Conservation (phyloP, 2,797 vertebrate genomes). For the Gymnopithys bicolor region DNA sequence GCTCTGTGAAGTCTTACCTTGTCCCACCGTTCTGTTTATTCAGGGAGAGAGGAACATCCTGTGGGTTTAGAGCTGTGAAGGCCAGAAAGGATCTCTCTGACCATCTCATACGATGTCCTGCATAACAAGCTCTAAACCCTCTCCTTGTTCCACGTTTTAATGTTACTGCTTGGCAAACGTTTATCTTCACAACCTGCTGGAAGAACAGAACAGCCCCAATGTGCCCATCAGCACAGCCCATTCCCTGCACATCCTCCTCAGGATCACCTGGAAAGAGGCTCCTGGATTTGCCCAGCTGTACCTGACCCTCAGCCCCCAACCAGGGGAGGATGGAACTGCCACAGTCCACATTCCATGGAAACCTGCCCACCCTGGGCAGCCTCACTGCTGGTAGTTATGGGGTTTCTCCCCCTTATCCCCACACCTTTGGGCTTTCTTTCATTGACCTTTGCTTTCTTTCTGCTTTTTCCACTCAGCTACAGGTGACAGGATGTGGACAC, state of each 20-base stretch:
- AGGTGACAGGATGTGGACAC: neutral
- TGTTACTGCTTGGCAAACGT: neutral
- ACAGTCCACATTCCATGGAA: neutral
- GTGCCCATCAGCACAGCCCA: neutral
- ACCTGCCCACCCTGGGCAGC: neutral
- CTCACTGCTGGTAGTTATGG: neutral
- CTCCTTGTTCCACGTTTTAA: neutral
- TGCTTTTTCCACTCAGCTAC: neutral
- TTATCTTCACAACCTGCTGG: neutral
- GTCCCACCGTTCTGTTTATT: neutral
- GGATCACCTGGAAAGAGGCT: neutral
- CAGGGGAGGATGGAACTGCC: neutral
- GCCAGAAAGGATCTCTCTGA: neutral
- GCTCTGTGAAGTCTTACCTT: neutral
- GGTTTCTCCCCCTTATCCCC: neutral
- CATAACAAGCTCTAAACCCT: neutral
- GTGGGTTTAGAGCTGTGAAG: neutral
- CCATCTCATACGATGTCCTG: fast-evolving
- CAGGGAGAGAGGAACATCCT: neutral
- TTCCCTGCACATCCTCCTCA: neutral
- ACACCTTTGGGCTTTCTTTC: fast-evolving
- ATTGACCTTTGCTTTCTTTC: neutral
- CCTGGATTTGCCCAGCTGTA: neutral
- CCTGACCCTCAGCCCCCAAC: neutral
- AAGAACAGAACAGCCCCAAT: neutral